These are phyloP conservation scores for Salminus brasiliensis DNA, from an alignment of 2,113 vertebrate genomes.

Conservation along the genomic window DNA sequence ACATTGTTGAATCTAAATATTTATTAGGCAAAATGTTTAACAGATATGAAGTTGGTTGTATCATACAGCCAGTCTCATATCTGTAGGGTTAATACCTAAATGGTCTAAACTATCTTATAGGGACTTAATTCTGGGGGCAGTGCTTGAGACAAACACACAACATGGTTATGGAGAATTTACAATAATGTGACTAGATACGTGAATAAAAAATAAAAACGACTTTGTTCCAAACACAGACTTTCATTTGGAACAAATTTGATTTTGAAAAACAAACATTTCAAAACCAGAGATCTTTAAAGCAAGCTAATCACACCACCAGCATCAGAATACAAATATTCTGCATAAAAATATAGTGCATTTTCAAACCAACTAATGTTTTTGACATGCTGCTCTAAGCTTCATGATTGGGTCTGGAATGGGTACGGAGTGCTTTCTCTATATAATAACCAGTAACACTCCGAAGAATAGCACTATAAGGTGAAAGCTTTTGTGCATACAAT, in stretches of 20 bases:
- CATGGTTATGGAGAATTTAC: conserved; percentile 2
- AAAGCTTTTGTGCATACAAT: not conserved
- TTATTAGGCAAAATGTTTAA: not conserved
- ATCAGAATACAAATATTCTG: not conserved
- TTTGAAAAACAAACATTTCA: not conserved
- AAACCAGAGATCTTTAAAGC: not conserved
- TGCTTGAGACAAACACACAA: not conserved
- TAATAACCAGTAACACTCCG: not conserved
- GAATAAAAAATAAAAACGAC: conserved; percentile 3
- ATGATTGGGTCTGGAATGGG: not conserved
- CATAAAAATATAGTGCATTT: conserved; percentile 9
- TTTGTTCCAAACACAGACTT: not conserved
- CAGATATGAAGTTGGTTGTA: not conserved
- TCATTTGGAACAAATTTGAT: not conserved
- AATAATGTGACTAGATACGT: not conserved
- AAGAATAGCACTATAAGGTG: not conserved
- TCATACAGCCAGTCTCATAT: conserved; percentile 7
- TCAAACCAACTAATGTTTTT: not conserved
- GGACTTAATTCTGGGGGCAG: not conserved
- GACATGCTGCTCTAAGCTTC: not conserved
- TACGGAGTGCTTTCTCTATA: not conserved
- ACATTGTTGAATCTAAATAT: conserved; percentile 10
- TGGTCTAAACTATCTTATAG: not conserved
- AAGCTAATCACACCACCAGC: not conserved
- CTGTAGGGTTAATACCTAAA: not conserved